A percentile compares a stretch with the other conserved stretches of the same genome.
phyloP scores from a whole-genome alignment of 2,888 invertebrate genomes.

The Plebejus anna region DNA sequence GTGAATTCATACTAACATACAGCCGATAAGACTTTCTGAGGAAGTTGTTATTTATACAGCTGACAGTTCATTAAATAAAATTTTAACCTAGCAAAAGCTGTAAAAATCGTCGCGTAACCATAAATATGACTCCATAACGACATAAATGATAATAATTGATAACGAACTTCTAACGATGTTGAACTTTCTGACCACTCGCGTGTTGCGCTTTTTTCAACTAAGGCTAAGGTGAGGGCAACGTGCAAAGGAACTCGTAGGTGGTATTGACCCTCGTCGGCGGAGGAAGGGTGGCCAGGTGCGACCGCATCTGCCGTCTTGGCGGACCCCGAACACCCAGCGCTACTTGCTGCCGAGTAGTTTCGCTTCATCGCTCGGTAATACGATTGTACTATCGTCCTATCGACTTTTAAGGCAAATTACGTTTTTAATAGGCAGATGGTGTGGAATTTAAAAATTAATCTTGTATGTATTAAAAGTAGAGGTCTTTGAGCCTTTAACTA shows the following conservation, averaged over 20 bases:
- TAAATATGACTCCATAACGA: too few species aligned
- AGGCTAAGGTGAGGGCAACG: conserved; percentile 49
- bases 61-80: background rate
- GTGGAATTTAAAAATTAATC: background rate
- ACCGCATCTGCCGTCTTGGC: conserved; percentile 74
- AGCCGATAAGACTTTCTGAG: background rate
- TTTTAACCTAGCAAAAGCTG: background rate
- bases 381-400: background rate
- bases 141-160: background rate
- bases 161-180: conserved; percentile 34
- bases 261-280: conserved; percentile 69
- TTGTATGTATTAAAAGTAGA: background rate
- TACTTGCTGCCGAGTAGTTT: conserved; percentile 54
- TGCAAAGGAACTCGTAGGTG: conserved; percentile 66
- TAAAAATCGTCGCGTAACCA: background rate
- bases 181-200: conserved; percentile 55
- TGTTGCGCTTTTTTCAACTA: conserved; percentile 62
- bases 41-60: background rate
- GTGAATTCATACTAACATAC: background rate
- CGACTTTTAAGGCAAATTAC: background rate
- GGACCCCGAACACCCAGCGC: conserved; percentile 54
- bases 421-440: background rate
- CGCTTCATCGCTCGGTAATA: conserved; percentile 53
- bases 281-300: conserved; percentile 78
- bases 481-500: background rate